phyloP scores from a whole-genome alignment of 92 coral and sea anemone species.

The Scolanthus callimorphus region DNA sequence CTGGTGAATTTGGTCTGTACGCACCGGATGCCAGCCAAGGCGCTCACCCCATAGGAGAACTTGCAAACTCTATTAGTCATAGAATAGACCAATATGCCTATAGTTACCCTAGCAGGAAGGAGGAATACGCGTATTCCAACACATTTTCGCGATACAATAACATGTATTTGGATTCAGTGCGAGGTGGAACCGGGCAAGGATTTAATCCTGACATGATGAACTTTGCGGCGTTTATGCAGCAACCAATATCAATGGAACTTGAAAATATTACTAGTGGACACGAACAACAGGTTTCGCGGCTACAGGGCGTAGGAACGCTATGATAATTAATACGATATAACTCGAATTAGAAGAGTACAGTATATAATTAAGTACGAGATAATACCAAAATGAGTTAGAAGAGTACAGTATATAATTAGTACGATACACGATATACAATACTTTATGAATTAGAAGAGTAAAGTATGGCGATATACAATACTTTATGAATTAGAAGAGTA shows the following conservation, averaged over 20 bases:
- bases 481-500: too few species aligned
- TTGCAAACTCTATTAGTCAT: constrained; percentile 28
- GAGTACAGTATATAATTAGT: too few species aligned
- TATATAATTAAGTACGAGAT: too few species aligned
- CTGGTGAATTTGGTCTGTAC: constrained; percentile 49
- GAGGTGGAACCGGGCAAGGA: constrained; percentile 29
- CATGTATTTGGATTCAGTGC: constrained; percentile 40
- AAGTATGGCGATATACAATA: too few species aligned
- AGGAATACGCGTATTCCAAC: constrained; percentile 26
- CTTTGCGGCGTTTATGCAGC: constrained; percentile 24
- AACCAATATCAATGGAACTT: constrained; percentile 47
- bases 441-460: too few species aligned
- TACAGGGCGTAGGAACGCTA: not conserved
- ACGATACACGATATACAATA: too few species aligned
- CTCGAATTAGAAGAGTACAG: too few species aligned
- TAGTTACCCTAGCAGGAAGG: constrained; percentile 24
- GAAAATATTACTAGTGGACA: constrained; percentile 41
- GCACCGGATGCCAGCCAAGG: constrained; percentile 16
- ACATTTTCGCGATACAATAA: constrained; percentile 43
- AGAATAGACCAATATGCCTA: too few species aligned
- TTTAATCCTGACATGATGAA: constrained; percentile 24
- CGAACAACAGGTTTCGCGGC: constrained; percentile 35
- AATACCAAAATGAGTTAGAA: too few species aligned
- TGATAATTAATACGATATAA: too few species aligned
- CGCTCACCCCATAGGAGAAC: constrained; percentile 20